Conservation (phyloP, 2,888 invertebrate genomes). For the Acanthoscelides obtectus region DNA sequence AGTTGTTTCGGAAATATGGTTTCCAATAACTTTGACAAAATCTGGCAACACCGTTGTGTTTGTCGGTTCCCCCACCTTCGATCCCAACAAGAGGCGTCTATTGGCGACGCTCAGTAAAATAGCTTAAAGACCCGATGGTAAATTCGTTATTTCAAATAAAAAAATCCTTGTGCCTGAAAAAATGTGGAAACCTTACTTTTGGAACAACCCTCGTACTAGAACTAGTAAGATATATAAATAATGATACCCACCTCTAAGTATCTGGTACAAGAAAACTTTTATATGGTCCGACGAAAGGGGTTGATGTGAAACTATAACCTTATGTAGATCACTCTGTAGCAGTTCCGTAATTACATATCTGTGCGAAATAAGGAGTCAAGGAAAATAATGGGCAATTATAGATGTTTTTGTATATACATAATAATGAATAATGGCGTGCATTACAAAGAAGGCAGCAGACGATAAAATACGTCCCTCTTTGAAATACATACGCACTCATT, state of each 20-base stretch:
- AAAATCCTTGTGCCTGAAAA: no score
- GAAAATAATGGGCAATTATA: constrained; percentile 12
- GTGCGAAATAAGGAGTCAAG: constrained; percentile 31
- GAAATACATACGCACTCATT: background rate
- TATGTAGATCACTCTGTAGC: constrained; percentile 99
- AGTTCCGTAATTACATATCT: constrained; percentile 99
- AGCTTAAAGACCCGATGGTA: no score
- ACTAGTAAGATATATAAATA: background rate
- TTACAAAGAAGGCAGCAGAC: background rate
- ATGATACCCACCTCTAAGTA: constrained; percentile 80
- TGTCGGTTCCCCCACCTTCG: no score
- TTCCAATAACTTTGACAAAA: background rate
- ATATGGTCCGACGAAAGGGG: constrained; percentile 98
- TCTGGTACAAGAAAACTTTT: constrained; percentile 99
- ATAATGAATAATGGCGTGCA: background rate
- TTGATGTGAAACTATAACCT: constrained; percentile 99
- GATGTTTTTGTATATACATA: background rate
- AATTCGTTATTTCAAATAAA: no score
- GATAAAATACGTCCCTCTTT: background rate
- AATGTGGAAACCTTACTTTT: background rate
- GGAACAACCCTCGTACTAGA: no score
- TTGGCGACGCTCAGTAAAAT: no score
- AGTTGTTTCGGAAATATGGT: no score
- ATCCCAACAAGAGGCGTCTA: no score
- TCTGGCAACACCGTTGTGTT: no score